Evolutionary conservation across 2,113 vertebrate genomes (phyloP).

Genomic region (Caloenas nicobarica): DNA sequence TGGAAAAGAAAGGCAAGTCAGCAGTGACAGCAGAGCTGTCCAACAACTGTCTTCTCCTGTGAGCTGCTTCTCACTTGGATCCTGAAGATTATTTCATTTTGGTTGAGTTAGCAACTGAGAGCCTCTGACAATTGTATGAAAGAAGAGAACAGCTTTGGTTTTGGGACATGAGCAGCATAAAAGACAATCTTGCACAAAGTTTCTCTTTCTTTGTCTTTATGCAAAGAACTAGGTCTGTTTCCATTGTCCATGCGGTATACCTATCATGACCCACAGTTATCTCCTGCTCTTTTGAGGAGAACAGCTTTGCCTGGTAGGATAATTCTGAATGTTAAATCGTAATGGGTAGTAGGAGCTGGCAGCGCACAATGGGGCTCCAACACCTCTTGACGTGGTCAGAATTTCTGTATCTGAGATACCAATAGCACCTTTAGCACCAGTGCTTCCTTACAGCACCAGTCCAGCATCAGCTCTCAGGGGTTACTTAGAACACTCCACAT

Average conservation of each 20-base stretch:
- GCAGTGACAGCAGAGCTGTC: background rate
- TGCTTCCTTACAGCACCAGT: background rate
- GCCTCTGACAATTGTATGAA: background rate
- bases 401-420: background rate
- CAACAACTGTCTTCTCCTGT: background rate
- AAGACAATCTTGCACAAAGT: background rate
- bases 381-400: background rate
- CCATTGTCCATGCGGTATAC: background rate
- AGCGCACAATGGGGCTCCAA: background rate
- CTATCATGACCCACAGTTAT: background rate
- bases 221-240: background rate
- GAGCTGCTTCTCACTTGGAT: background rate
- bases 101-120: conserved; percentile 10
- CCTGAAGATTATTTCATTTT: background rate
- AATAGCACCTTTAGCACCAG: background rate
- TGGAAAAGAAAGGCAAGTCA: background rate
- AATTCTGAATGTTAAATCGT: background rate
- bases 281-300: background rate
- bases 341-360: background rate
- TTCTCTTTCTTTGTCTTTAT: background rate
- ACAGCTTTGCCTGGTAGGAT: background rate
- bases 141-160: background rate
- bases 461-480: background rate
- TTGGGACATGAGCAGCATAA: background rate
- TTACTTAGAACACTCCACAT: background rate